Evolutionary conservation across 2,113 vertebrate species (phyloP).

Genomic region (Willisornis vidua): DNA sequence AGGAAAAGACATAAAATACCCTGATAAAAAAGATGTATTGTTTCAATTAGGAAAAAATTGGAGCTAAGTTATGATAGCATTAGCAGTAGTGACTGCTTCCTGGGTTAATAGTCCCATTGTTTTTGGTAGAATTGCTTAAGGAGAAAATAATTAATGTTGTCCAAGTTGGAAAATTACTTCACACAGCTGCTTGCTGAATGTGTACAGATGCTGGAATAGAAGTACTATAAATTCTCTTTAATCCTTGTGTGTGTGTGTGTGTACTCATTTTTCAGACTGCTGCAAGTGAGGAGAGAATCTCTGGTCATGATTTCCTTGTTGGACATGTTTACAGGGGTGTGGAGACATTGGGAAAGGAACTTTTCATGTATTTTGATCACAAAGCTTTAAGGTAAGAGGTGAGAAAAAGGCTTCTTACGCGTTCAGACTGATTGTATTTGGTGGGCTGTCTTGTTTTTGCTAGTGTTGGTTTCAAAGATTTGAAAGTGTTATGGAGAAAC

Average conservation of each 20-base stretch:
- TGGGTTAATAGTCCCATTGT: background rate
- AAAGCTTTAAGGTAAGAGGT: constrained; percentile 84
- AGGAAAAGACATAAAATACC: background rate
- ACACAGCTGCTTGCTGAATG: background rate
- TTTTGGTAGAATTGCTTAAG: background rate
- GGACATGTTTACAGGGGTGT: constrained; percentile 81
- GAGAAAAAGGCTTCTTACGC: background rate
- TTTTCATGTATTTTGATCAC: constrained; percentile 89
- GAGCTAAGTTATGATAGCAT: background rate
- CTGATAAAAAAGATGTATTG: background rate
- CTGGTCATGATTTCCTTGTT: constrained; percentile 15
- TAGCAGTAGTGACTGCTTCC: background rate
- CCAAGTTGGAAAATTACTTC: background rate
- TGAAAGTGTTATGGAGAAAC: background rate
- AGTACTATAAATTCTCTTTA: background rate
- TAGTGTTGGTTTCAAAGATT: background rate
- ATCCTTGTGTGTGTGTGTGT: background rate
- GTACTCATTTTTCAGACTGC: constrained; percentile 46
- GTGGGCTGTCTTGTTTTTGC: background rate
- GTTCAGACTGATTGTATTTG: background rate
- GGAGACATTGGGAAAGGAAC: constrained; percentile 91
- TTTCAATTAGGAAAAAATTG: background rate
- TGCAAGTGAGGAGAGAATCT: constrained; percentile 3
- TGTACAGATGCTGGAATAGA: background rate
- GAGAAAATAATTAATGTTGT: background rate